phyloP scores from a whole-genome alignment of 2,888 invertebrate species.

The Erpobdella octoculata region DNA sequence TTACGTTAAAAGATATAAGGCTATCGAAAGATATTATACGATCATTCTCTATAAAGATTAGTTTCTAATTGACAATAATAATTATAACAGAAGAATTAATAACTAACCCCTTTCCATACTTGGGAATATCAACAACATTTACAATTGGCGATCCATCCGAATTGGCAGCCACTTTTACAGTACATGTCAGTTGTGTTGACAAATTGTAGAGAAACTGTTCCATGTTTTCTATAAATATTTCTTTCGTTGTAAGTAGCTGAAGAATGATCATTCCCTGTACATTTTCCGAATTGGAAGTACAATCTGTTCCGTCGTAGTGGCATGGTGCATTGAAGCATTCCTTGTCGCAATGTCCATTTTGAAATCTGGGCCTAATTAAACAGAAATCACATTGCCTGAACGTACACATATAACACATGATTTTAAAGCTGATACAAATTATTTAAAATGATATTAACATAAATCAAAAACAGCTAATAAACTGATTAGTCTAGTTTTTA shows the following conservation, averaged over 20 bases:
- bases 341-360: constrained; percentile 85
- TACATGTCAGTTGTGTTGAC: background rate
- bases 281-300: constrained; percentile 49
- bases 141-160: constrained; percentile 4
- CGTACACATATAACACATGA: background rate
- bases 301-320: constrained; percentile 95
- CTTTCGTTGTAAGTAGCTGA: background rate
- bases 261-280: constrained; percentile 3
- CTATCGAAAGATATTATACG: background rate
- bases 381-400: no score
- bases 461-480: background rate
- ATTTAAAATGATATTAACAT: background rate
- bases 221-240: background rate
- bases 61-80: background rate
- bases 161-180: background rate
- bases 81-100: background rate
- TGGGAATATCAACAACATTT: background rate
- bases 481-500: background rate
- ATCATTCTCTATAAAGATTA: background rate
- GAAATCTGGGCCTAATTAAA: constrained; percentile 82
- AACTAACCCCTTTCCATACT: background rate
- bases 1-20: no score
- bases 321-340: constrained; percentile 93
- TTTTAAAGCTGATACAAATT: background rate
- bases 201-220: background rate